phyloP scores from a whole-genome alignment of 2,113 vertebrate species.

The Taurulus bubalis region DNA sequence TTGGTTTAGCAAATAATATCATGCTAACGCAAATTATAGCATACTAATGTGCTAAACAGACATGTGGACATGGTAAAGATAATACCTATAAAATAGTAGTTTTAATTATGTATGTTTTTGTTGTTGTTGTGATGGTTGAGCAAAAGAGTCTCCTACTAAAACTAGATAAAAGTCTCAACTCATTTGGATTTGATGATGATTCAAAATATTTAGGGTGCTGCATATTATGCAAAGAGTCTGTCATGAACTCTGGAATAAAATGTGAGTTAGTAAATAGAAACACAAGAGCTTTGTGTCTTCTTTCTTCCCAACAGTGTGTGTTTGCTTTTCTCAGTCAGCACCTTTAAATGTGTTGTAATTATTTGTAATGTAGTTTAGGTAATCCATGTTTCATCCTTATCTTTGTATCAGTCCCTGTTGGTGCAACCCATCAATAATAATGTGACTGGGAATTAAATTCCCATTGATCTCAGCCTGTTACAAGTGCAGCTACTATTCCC shows the following conservation, averaged over 20 bases:
- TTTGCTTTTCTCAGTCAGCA: background rate
- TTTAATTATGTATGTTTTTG: background rate
- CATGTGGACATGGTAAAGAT: background rate
- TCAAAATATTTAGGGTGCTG: background rate
- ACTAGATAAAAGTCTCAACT: background rate
- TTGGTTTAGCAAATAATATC: background rate
- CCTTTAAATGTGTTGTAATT: background rate
- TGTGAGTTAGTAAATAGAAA: background rate
- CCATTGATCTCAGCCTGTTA: background rate
- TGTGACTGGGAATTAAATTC: background rate
- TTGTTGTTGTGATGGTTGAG: background rate
- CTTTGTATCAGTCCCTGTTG: background rate
- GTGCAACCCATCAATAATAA: background rate
- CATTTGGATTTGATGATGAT: background rate
- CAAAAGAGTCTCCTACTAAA: background rate
- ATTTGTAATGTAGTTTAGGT: background rate
- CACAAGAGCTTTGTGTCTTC: background rate
- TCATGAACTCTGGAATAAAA: background rate
- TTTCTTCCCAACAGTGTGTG: background rate
- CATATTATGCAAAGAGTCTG: background rate
- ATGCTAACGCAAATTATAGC: background rate
- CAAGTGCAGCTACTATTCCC: background rate
- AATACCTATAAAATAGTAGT: background rate
- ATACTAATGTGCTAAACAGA: background rate
- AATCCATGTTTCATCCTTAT: conserved; percentile 1